phyloP scores from a whole-genome alignment of 2,797 vertebrate genomes.

The Brachyrhaphis roseni region DNA sequence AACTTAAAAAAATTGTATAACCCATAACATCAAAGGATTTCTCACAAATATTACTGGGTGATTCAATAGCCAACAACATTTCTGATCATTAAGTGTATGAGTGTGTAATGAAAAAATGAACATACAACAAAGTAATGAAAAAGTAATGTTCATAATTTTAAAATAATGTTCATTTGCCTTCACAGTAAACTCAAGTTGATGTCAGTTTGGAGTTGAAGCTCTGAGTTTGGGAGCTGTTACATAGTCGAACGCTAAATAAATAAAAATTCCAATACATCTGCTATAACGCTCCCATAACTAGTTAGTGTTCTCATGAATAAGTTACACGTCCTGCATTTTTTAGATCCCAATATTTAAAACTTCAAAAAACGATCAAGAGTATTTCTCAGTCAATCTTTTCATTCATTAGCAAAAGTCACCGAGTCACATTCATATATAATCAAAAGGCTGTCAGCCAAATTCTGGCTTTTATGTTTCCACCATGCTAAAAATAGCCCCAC shows the following conservation, averaged over 20 bases:
- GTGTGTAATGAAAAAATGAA: no score
- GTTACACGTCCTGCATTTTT: conserved; percentile 3
- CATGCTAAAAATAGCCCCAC: conserved; percentile 54
- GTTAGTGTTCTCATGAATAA: conserved; percentile 18
- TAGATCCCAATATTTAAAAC: conserved; percentile 20
- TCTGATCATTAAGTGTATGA: not conserved
- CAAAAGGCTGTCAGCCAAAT: conserved; percentile 40
- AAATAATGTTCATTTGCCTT: not conserved
- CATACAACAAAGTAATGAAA: not conserved
- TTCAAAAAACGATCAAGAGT: conserved; percentile 19
- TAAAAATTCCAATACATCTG: not conserved
- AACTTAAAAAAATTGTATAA: not conserved
- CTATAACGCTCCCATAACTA: not conserved
- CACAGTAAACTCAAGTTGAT: not conserved
- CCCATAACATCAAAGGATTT: not conserved
- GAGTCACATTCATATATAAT: conserved; percentile 49
- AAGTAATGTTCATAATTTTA: not conserved
- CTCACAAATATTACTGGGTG: no score
- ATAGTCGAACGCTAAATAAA: not conserved
- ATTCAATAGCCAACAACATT: not conserved
- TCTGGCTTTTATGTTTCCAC: conserved; percentile 46
- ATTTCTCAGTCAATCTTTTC: conserved; percentile 35
- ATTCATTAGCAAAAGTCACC: conserved; percentile 37
- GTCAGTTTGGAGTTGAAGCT: not conserved
- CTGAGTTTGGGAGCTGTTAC: not conserved